Conservation (phyloP, 2,888 invertebrate genomes). For the Dasysyrphus tricinctus region DNA sequence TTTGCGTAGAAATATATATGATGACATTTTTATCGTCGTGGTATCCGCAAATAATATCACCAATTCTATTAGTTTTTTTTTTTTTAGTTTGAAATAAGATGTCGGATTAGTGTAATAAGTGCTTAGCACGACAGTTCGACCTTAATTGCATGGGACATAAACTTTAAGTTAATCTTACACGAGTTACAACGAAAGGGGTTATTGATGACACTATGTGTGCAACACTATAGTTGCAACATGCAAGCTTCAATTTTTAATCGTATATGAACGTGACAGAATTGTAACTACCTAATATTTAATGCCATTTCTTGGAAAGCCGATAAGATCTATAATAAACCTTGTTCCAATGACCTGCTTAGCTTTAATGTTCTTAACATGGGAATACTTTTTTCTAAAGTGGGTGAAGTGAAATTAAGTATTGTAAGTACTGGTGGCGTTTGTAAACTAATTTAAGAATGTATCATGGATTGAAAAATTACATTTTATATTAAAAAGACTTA, state of each 20-base stretch:
- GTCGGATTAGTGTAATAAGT: constrained; percentile 1
- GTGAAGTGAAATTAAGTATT: background rate
- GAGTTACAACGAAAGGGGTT: background rate
- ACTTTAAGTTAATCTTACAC: constrained; percentile 3
- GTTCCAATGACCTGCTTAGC: background rate
- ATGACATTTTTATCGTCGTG: background rate
- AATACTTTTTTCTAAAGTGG: background rate
- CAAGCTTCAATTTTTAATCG: background rate
- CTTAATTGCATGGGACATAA: constrained; percentile 30
- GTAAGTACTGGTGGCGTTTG: no score
- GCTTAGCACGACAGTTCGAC: constrained; percentile 5
- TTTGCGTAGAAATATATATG: constrained; percentile 32
- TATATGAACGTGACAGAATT: background rate
- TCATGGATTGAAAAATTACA: no score
- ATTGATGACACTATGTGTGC: constrained; percentile 23
- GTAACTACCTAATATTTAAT: constrained; percentile 18
- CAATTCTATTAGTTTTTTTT: background rate
- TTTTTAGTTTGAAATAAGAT: background rate
- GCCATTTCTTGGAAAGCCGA: constrained; percentile 1
- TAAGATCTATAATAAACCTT: constrained; percentile 3
- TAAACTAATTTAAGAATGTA: no score
- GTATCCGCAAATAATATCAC: constrained; percentile 6
- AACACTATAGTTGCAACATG: constrained; percentile 19
- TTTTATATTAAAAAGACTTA: no score
- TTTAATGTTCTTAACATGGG: background rate